phyloP scores from a whole-genome alignment of 2,888 invertebrate species.

The Epirrita christyi region DNA sequence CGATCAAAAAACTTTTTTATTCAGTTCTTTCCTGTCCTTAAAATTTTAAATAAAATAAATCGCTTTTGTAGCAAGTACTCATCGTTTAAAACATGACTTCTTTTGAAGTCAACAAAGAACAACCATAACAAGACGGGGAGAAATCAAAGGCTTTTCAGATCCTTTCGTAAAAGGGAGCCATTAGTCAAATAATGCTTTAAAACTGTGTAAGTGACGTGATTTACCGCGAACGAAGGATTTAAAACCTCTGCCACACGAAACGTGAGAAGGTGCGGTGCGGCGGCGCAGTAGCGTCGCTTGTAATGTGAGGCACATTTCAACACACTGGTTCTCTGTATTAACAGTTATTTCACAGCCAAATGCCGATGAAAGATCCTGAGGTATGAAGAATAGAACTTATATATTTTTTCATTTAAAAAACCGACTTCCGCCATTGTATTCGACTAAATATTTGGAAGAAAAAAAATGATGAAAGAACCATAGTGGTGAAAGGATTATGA shows the following conservation, averaged over 20 bases:
- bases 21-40: not conserved
- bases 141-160: constrained; percentile 51
- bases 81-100: constrained; percentile 3
- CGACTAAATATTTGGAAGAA: no score
- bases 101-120: constrained; percentile 39
- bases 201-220: constrained; percentile 69
- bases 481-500: no score
- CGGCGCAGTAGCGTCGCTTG: no score
- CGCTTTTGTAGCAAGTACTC: not conserved
- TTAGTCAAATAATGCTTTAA: constrained; percentile 67
- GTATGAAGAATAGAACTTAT: no score
- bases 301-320: no score
- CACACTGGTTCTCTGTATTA: no score
- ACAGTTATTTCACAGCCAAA: no score
- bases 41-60: not conserved
- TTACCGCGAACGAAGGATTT: constrained; percentile 60
- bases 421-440: no score
- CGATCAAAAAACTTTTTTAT: not conserved
- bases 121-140: constrained; percentile 40
- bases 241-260: constrained; percentile 6
- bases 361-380: no score
- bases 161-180: constrained; percentile 54
- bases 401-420: no score
- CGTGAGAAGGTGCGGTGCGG: not conserved
- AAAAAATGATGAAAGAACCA: no score